phyloP scores from a whole-genome alignment of 2,113 vertebrate genomes.

The Scomber scombrus region DNA sequence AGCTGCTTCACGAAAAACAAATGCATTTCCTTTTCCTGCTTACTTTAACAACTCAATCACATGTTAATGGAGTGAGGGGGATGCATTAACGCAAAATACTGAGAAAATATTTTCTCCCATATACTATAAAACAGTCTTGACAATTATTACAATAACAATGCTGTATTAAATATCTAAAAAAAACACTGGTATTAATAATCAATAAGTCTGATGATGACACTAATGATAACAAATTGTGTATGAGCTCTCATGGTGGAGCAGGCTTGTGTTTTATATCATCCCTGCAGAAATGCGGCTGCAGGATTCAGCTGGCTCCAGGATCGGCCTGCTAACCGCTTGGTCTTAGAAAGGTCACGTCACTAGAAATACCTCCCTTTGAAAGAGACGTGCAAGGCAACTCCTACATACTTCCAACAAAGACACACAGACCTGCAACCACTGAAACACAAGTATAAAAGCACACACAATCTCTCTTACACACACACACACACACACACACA shows the following conservation, averaged over 20 bases:
- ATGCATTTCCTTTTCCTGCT: conserved; percentile 63
- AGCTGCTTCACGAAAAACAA: conserved; percentile 60
- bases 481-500: conserved; percentile 20
- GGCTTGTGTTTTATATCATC: conserved; percentile 40
- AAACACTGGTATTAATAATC: conserved; percentile 7
- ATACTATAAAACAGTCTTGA: neutral
- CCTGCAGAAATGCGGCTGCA: conserved; percentile 37
- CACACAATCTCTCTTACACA: conserved; percentile 10
- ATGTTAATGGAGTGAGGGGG: conserved; percentile 6
- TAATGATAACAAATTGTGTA: neutral
- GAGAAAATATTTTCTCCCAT: neutral
- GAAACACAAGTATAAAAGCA: conserved; percentile 1
- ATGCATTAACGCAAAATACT: neutral
- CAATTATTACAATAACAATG: neutral
- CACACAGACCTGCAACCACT: conserved; percentile 19
- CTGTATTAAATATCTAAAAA: neutral
- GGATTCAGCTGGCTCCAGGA: conserved; percentile 19
- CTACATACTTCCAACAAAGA: conserved; percentile 15
- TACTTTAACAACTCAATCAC: conserved; percentile 55
- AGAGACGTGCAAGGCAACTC: conserved; percentile 26
- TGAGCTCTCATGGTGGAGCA: neutral
- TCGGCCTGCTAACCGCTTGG: conserved; percentile 7
- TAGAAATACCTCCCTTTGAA: conserved; percentile 43
- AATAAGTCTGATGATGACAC: neutral
- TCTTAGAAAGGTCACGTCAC: conserved; percentile 73